These are phyloP conservation scores for Rhogogaster chlorosoma DNA, from an alignment of 2,888 invertebrate genomes.

Conservation along the genomic window DNA sequence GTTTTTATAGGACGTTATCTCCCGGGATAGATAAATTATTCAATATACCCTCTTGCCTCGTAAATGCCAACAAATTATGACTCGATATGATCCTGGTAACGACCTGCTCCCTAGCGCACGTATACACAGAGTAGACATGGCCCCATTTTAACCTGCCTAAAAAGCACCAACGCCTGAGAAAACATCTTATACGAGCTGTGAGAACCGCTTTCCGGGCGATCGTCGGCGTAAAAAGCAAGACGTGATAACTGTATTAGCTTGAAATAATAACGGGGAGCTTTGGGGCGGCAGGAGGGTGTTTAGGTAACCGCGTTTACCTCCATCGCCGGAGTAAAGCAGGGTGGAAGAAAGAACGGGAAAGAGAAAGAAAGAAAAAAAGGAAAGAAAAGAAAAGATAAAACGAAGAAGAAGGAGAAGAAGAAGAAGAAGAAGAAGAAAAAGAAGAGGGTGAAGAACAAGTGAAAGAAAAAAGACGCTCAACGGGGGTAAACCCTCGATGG, in stretches of 20 bases:
- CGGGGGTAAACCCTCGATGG: conserved; percentile 36
- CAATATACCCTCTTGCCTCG: conserved; percentile 16
- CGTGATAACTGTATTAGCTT: conserved; percentile 51
- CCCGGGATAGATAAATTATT: conserved; percentile 43
- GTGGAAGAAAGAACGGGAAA: neutral
- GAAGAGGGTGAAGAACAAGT: neutral
- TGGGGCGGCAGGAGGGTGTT: conserved; percentile 26
- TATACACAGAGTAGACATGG: neutral
- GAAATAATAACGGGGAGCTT: conserved; percentile 53
- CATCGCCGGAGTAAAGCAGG: neutral
- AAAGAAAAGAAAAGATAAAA: neutral
- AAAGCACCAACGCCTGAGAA: conserved; percentile 36
- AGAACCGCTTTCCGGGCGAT: conserved; percentile 28
- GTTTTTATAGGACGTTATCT: conserved; percentile 40
- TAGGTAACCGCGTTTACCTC: conserved; percentile 48
- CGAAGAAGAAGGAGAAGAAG: neutral
- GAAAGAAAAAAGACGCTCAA: neutral
- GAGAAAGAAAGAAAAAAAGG: neutral
- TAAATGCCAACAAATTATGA: conserved; percentile 48
- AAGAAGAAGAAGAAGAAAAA: neutral
- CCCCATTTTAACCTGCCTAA: neutral
- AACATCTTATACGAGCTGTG: conserved; percentile 40
- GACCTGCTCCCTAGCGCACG: conserved; percentile 11
- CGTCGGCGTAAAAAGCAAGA: conserved; percentile 41
- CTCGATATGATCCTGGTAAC: conserved; percentile 47